Evolutionary conservation across 2,797 vertebrate species (phyloP).

Genomic region (Neosilurus hyrtlii): DNA sequence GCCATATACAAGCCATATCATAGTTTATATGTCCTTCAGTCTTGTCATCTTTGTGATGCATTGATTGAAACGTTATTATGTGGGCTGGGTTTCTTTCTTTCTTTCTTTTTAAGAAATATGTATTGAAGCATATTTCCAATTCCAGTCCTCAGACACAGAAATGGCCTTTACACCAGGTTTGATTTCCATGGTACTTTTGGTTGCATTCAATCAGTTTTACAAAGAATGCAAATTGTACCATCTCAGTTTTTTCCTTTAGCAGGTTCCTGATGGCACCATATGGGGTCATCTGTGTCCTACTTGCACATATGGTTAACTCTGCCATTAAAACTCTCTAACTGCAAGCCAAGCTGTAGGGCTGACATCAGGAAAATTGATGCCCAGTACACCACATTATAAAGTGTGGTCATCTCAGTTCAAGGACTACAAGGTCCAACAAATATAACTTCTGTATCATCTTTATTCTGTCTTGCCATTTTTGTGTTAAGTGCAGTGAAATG

Average conservation of each 20-base stretch:
- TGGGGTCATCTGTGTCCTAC: neutral
- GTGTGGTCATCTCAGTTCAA: slow-evolving; percentile 10
- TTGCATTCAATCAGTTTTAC: slow-evolving; percentile 49
- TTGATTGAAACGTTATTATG: neutral
- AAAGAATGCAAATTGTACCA: slow-evolving; percentile 54
- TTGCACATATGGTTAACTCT: slow-evolving; percentile 20
- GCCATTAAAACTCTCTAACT: slow-evolving; percentile 31
- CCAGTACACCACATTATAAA: slow-evolving; percentile 12
- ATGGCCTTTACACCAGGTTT: neutral
- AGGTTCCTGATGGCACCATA: slow-evolving; percentile 46
- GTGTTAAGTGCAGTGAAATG: slow-evolving; percentile 20
- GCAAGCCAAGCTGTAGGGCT: slow-evolving; percentile 12
- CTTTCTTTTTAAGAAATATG: neutral
- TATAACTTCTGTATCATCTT: neutral
- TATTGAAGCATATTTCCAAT: slow-evolving; percentile 18
- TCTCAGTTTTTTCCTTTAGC: slow-evolving; percentile 54
- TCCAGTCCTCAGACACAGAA: slow-evolving; percentile 3
- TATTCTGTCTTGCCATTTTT: neutral
- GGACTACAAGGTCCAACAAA: slow-evolving; percentile 1
- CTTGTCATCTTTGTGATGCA: neutral
- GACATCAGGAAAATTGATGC: slow-evolving; percentile 21
- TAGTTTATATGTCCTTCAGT: slow-evolving; percentile 8
- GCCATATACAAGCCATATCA: neutral
- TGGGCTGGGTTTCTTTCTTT: neutral
- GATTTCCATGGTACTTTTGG: neutral